phyloP scores from a whole-genome alignment of 2,797 vertebrate genomes.

The Synanceia verrucosa region DNA sequence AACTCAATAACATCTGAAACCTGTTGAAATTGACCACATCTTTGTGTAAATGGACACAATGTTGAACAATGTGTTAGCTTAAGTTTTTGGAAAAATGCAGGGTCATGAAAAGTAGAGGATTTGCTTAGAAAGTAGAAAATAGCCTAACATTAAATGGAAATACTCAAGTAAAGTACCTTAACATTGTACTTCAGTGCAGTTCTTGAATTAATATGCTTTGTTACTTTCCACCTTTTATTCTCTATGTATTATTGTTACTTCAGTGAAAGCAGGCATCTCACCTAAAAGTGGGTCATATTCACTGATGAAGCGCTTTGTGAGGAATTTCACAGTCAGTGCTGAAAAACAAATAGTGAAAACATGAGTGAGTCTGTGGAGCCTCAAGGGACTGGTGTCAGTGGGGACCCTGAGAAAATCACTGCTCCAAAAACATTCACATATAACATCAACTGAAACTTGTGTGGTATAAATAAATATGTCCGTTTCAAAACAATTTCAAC shows the following conservation, averaged over 20 bases:
- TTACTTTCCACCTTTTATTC: neutral
- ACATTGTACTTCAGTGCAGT: neutral
- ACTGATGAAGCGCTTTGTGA: constrained; percentile 93
- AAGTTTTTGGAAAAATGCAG: neutral
- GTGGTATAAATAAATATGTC: neutral
- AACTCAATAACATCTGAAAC: neutral
- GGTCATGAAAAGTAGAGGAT: neutral
- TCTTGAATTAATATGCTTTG: neutral
- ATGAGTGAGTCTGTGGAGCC: neutral
- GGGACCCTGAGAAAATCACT: constrained; percentile 56
- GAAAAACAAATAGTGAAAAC: constrained; percentile 51
- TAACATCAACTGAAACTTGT: neutral
- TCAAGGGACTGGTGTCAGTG: constrained; percentile 28
- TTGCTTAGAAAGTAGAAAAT: neutral
- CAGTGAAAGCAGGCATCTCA: constrained; percentile 70
- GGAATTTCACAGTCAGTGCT: constrained; percentile 94
- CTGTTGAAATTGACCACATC: neutral
- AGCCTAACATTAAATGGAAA: neutral
- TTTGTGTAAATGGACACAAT: neutral
- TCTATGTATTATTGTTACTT: neutral
- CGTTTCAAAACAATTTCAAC: neutral
- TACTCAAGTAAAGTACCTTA: neutral
- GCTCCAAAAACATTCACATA: constrained; percentile 40
- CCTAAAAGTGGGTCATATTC: constrained; percentile 92
- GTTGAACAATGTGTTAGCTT: neutral